These are phyloP conservation scores for Campylomormyrus tamandua DNA, from an alignment of 2,113 vertebrate species.

Conservation along the genomic window DNA sequence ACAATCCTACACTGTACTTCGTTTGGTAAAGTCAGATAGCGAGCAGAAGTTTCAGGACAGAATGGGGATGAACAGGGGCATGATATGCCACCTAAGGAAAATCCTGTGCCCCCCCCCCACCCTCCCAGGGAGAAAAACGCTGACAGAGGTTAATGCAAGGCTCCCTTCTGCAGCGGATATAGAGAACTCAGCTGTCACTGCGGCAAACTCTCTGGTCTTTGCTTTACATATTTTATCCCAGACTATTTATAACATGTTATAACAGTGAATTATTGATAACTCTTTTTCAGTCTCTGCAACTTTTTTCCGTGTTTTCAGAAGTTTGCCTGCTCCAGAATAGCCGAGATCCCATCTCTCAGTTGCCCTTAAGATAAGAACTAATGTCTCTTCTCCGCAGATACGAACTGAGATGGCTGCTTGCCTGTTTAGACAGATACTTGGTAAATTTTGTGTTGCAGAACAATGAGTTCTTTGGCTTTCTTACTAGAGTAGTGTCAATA, in stretches of 20 bases:
- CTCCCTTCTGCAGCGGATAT: background rate
- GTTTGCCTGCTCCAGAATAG: background rate
- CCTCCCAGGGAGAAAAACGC: background rate
- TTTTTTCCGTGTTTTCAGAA: conserved; percentile 4
- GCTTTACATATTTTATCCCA: conserved; percentile 21
- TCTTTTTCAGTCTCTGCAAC: conserved; percentile 13
- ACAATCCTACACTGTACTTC: background rate
- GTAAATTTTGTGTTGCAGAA: background rate
- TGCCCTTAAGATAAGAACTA: background rate
- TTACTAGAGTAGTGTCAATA: background rate
- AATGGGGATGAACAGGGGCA: background rate
- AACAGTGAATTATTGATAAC: conserved; percentile 20
- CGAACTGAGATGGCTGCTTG: background rate
- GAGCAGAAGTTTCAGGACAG: background rate
- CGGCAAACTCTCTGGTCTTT: background rate
- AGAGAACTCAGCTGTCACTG: background rate
- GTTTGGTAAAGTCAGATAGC: background rate
- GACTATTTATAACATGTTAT: conserved; percentile 18
- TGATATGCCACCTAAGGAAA: background rate
- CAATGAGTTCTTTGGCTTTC: background rate
- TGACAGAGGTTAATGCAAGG: background rate
- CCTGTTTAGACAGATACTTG: background rate
- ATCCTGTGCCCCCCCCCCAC: background rate
- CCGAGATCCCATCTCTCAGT: background rate
- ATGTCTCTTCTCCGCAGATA: background rate